Base-by-base conservation (phyloP, 2,797 vertebrate genomes). In the Leuciscus waleckii region DNA sequence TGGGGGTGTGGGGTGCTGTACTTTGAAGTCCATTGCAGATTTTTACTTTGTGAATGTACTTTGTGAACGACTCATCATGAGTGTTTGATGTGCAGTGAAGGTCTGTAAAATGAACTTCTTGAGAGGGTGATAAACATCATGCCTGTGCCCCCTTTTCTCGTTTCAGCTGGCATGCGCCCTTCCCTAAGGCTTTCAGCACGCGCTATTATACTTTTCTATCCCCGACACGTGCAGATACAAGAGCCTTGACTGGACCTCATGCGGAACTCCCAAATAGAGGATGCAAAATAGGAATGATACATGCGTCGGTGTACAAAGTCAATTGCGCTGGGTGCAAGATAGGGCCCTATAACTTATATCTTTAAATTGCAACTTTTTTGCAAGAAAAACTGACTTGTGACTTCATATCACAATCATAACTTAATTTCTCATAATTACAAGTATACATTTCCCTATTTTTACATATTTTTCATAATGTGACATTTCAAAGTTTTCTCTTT, bases 151-250 rank as follows among this genome's bases (percentile, higher is more conserved):
- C 84, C 67, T 86, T 79, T 87, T 82, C 86, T 85, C 73, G 43
- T 87, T 87, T 88, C 80, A 85, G 87, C 87, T 89, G 90, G 90
- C 89, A 90, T 90, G 91, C 90, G 90, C 65, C 91, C 88, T 89
- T 92, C 92, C 88, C 90, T 80, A 88, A 88, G 91, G 91, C 92
- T 91, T 88, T 90, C 91, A 86, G 85, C 86, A 74, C 19, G 80
- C 74, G 84, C 82, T 87, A 89, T 92, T 94, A 88, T 91, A 75
- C 88, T 85, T 63, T 46, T 84, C 86, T 92, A 90, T 93, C 89
- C 89, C 74, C 90, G 93, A 94, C 94, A 94, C 87, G 89, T 93
- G 91, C 91, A 93, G 86, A 91, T 91, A 94, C 92, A 93, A 91
- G 91, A 87, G 82, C 70, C 83, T 89, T 91, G 92, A 90, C 87